Base-by-base conservation (phyloP, 2,797 vertebrate genomes). In the Microctenopoma lineatum region DNA sequence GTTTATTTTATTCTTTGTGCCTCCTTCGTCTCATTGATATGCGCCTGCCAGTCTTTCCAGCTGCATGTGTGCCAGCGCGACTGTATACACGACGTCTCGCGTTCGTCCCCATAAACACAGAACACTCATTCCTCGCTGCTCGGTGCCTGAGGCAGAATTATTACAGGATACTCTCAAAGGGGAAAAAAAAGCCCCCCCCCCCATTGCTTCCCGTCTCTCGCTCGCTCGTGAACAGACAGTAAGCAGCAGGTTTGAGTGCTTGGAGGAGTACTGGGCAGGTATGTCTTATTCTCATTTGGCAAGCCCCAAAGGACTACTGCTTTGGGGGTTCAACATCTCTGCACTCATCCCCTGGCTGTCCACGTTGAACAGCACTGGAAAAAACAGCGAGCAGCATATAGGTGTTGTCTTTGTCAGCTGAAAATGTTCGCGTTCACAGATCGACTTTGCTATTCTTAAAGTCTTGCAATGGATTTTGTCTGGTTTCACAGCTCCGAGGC, bases 101-200 rank as follows among this genome's bases (percentile, higher is more conserved):
- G 89, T 83, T 80, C 55, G 80, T 68, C 73, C 75, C 64, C 73
- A 75, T 77, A 78, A 84, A 88, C 83, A 86, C 83, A 78, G 73
- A 87, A 80, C 68, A 74, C 70, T 83, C 80, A 71, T 87, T 85
- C 81, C 77, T 78, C 65, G 70, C 67, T 54, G 69, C 75, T 83
- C 21, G 18, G 57, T 39, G 74, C 88, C 85, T 13, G 71, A 87
- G 84, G 87, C 84, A 58, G 70, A 87, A 90, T 86, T 88, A 87
- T 77, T 87, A 84, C 74, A 85, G 70, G 59, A 77, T 77, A 55
- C 76, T 89, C 86, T 89, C 88, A 77, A 76, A 87, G 78, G 80
- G 41, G 2, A 15, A 15, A 42, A 42, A 73, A 74, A 88, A 80
- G 16, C 16, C 55, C 45, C 18, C 61, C 70, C 58, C 55, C 62